Percentiles rank a stretch among this genome's conserved stretches.
Conservation (phyloP, 2,797 vertebrate species). For the Melopsittacus undulatus region DNA sequence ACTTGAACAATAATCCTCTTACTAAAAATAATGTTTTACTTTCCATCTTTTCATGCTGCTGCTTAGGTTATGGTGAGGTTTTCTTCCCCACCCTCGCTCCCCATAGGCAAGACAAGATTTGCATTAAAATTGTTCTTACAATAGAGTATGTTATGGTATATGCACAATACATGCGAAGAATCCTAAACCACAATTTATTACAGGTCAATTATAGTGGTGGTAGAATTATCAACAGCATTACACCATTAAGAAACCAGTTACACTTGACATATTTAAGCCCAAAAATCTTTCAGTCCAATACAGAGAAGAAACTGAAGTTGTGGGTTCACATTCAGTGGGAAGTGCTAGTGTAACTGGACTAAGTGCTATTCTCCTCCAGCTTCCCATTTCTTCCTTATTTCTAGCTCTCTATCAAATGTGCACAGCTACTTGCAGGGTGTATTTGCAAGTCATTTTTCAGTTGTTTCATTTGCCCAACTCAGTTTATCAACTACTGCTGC, state of each 20-base stretch:
- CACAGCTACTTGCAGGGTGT: neutral
- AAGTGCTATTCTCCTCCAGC: neutral
- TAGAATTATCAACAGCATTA: neutral
- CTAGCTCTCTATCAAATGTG: neutral
- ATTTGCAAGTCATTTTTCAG: neutral
- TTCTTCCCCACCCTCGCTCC: accelerated
- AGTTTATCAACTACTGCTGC: neutral
- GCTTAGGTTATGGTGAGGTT: neutral
- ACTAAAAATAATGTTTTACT: neutral
- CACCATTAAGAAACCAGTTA: neutral
- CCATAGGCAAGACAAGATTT: neutral
- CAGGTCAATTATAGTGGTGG: neutral
- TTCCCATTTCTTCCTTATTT: neutral
- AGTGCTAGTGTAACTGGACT: neutral
- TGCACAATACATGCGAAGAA: neutral
- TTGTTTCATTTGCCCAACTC: neutral
- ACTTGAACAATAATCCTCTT: neutral
- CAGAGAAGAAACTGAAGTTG: neutral
- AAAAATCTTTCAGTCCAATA: neutral
- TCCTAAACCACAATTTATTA: neutral
- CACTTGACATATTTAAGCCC: neutral
- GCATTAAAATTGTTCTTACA: neutral
- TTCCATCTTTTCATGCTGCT: neutral
- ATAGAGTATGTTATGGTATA: neutral
- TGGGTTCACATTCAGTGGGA: neutral